A percentile compares a stretch with the other conserved stretches of the same genome.
Conservation (phyloP, 2,797 vertebrate species). For the Siniperca undulata region DNA sequence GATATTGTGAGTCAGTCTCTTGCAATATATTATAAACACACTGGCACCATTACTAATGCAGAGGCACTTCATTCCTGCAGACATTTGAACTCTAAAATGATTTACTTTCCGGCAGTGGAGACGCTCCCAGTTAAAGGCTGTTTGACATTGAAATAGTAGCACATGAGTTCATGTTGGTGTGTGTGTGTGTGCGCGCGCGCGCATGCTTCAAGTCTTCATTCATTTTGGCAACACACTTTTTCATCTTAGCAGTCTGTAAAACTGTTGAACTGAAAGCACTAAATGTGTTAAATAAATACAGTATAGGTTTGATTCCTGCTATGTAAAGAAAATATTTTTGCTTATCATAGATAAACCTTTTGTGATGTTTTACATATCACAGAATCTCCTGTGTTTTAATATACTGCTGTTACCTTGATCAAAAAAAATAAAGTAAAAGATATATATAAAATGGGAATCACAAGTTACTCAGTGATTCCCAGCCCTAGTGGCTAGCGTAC, state of each 20-base stretch:
- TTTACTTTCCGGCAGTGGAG: constrained; percentile 26
- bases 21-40: constrained; percentile 31
- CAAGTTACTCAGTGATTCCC: neutral
- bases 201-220: neutral
- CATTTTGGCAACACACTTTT: neutral
- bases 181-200: neutral
- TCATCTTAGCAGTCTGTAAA: neutral
- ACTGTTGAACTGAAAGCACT: neutral
- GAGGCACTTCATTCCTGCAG: constrained; percentile 31
- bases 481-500: neutral
- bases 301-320: neutral
- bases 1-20: constrained; percentile 23
- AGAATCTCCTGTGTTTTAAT: neutral
- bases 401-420: neutral
- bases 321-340: neutral
- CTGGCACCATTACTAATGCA: constrained; percentile 33
- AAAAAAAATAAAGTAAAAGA: neutral
- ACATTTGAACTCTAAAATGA: constrained; percentile 31
- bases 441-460: neutral
- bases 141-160: constrained; percentile 29
- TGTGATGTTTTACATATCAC: neutral
- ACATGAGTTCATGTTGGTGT: neutral
- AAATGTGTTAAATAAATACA: neutral
- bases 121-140: constrained; percentile 16
- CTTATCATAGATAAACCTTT: neutral